Base-by-base conservation (phyloP, 2,797 vertebrate genomes). In the Microchirus variegatus region DNA sequence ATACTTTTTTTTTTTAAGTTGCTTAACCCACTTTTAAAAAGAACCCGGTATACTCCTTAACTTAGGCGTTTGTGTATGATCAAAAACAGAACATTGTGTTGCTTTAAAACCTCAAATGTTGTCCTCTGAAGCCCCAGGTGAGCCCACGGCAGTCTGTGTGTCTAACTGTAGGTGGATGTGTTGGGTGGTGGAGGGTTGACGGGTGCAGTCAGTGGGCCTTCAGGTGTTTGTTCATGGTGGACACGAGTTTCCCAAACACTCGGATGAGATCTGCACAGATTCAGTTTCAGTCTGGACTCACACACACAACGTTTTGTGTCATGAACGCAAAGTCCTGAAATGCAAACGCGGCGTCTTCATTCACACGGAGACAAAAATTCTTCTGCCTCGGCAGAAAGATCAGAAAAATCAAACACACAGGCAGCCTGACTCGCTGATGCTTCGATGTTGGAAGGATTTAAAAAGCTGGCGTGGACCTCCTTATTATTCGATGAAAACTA, bases 291-390 rank as follows among this genome's bases (percentile, higher is more conserved):
- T 16, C 14, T 11, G 41, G 51, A 52, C 42, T 59, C 16, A 45
- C 26, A 22, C n/a, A n/a, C n/a, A n/a, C n/a, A 36, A 55, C 49
- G 44, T 59, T 61, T 62, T 65, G 61, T 62, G 26, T 65, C 38
- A 52, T 70, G 58, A 69, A 68, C 17, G 3, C 60, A 56, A 53
- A 3, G 2, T 35, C 13, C 49, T 67, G 67, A 75, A 79, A 75
- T 71, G 76, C 67, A 78, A 63, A 60, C 45, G 15, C 8, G 7
- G 19, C 2, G 11, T 41, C 14, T 42, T 51, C 36, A 46, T 22
- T 10, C 8, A 51, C 12, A 42, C 10, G 40, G 48, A 38, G 38
- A 40, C 38, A 13, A 13, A 13, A 41, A 41, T 41, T 41, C 38
- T 11, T 41, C 38, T 41, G 38, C 13, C 38, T 41, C 26, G 7